Base-by-base conservation (phyloP, 2,888 invertebrate species). In the Diaphora mendica region DNA sequence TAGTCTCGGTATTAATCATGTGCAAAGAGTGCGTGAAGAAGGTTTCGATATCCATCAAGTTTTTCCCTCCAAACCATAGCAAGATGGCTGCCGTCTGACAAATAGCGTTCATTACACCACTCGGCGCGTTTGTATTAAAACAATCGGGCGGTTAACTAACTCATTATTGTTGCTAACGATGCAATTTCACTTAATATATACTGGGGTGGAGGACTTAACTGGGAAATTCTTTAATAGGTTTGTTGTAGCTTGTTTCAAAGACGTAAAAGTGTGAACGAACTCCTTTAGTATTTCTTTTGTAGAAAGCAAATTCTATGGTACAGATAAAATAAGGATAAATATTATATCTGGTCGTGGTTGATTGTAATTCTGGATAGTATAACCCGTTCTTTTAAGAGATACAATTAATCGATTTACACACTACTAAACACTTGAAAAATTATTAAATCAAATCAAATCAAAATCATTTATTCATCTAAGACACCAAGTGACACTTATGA, bases 151-250 rank as follows among this genome's bases (percentile, higher is more conserved):
- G 88, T 81, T 88, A 88, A 89, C 87, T 85, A 89, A 82, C 88
- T 87, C 89, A 89, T 89, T 89, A 89, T 82, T 76, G 85, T 82
- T 77, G 65, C 77, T 89, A 90, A 90, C 78, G 88, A 89, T 80
- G 85, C 86, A 70, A 90, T 90, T 87, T 79, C 84, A 87, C 86
- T 87, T 90, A 86, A 89, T 89, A 87, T 83, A 85, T 77, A 74
- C 76, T 64, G 72, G 73, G 76, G 77, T 26, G 64, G 65, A 70
- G 48, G 48, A 69, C 33, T 65, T 62, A 23, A 33, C n/a, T 59
- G 48, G 68, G 64, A 70, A 73, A 71, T 59, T 72, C 68, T 68
- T 65, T 70, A 76, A 67, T 72, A 23, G 68, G 44, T 23, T 68
- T 44, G 17, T 0, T 51, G 48, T 64, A 0, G n/a, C 42, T 15